Evolutionary conservation across 2,113 vertebrate species (phyloP), one percentile per base, ranked within the genome.

Genomic region (Pollimyrus isidori): DNA sequence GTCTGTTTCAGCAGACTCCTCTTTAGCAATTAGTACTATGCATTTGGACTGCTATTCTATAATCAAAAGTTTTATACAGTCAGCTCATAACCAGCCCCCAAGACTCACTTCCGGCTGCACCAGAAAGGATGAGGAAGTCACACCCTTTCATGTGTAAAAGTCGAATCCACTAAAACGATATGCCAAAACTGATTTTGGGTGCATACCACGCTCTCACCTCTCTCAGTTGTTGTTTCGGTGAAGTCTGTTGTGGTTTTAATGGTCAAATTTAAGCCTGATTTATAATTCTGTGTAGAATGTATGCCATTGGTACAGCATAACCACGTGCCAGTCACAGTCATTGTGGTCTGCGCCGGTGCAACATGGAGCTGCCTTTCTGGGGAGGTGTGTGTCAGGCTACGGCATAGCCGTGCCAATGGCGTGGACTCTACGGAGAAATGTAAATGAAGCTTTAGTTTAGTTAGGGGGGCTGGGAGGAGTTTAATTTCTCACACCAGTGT

Each of bases 1-100:
- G 42, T 19, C 73, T 42, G 35, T 39, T 80, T 42, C 35, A 30
- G 7, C n/a, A 39, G 30, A 90, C 35, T 90, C 93, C 93, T 94
- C 91, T 89, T 91, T 4, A 91, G 88, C 90, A 90, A 95, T 95
- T 93, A 95, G 93, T 94, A 92, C 95, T 95, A 93, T 89, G 62
- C 73, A 35, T 39, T 80, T 19, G 4, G 13, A 80, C 73, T 80
- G 73, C 15, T 35, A 17, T 39, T 80, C 17, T 39, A 19, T 42
- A 42, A 42, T 42, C 35, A 80, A 42, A 7, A 80, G 35, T 19
- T 17, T 42, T 42, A 17, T 39, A 80, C 62, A 30, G 62, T 65
- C n/a, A 0, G n/a, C 62, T 65, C 23, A n/a, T 26, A 26, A 65
- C 6, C 56, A 62, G 56, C 56, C 23, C 56, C 7, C 7, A 62